Conservation (phyloP, 2,113 vertebrate genomes). For the Salvelinus sp. region DNA sequence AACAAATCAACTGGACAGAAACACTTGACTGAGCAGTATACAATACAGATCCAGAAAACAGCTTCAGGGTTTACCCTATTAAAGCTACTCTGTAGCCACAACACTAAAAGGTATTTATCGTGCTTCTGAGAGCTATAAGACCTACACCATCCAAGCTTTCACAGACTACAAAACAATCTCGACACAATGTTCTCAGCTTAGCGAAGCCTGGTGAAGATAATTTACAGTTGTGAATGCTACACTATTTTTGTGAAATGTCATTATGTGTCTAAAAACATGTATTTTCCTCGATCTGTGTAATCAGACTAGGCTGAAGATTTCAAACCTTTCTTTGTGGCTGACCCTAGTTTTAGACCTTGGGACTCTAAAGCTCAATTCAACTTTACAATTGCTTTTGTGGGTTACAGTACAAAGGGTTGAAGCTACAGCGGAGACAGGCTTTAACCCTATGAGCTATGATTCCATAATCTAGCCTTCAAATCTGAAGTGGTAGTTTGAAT, state of each 20-base stretch:
- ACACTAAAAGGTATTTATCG: background rate
- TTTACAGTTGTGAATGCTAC: too few species aligned
- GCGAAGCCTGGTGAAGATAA: too few species aligned
- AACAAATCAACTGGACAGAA: background rate
- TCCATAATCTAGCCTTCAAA: background rate
- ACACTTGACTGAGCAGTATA: background rate
- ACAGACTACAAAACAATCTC: too few species aligned
- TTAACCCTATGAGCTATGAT: background rate
- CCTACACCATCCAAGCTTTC: background rate
- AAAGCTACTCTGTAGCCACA: background rate
- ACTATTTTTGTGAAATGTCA: too few species aligned
- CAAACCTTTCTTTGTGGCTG: background rate
- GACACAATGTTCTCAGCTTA: too few species aligned
- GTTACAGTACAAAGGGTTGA: background rate
- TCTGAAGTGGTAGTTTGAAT: too few species aligned
- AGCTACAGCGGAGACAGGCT: background rate
- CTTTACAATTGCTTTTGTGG: background rate
- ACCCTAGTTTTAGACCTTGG: background rate
- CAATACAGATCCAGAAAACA: background rate
- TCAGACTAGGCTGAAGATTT: too few species aligned
- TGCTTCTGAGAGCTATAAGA: background rate
- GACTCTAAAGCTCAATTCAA: background rate
- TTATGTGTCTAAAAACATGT: too few species aligned
- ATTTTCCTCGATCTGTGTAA: too few species aligned
- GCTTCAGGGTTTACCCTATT: background rate